Percentiles rank a stretch among this genome's conserved stretches.
Evolutionary conservation across 2,888 invertebrate genomes (phyloP).

Genomic region (Chesias legatella): DNA sequence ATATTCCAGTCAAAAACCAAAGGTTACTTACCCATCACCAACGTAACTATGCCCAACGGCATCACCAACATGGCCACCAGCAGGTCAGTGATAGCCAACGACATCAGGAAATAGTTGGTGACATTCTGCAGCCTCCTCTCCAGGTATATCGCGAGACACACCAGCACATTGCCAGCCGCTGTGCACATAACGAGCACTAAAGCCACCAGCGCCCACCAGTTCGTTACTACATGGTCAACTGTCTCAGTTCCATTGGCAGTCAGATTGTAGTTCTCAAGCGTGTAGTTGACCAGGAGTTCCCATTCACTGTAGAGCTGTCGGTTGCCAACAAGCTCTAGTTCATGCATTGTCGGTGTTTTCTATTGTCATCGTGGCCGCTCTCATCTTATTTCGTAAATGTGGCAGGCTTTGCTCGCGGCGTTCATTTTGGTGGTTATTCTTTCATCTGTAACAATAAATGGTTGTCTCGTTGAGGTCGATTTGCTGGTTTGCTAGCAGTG

Average conservation of each 20-base stretch:
- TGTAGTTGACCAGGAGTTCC: conserved; percentile 35
- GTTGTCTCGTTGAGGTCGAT: no score
- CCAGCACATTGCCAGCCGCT: conserved; percentile 95
- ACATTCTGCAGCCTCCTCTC: conserved; percentile 96
- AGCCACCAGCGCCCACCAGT: conserved; percentile 92
- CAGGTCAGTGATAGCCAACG: conserved; percentile 95
- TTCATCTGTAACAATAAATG: conserved; percentile 60
- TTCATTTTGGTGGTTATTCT: conserved; percentile 43
- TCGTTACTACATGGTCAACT: conserved; percentile 62
- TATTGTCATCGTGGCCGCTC: conserved; percentile 54
- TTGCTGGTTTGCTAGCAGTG: no score
- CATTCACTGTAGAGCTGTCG: conserved; percentile 33
- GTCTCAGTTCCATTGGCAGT: conserved; percentile 37
- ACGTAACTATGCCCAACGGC: conserved; percentile 93
- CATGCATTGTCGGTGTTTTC: conserved; percentile 61
- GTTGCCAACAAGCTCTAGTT: conserved; percentile 39
- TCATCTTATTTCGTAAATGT: conserved; percentile 76
- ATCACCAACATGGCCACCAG: conserved; percentile 97
- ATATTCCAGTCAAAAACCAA: not conserved
- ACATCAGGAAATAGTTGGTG: conserved; percentile 98
- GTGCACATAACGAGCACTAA: conserved; percentile 90
- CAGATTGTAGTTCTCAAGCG: conserved; percentile 38
- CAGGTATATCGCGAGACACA: conserved; percentile 95
- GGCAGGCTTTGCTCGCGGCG: conserved; percentile 41
- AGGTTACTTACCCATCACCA: conserved; percentile 86